Evolutionary conservation across 2,797 vertebrate species (phyloP).

Genomic region (Delichon dasypus): DNA sequence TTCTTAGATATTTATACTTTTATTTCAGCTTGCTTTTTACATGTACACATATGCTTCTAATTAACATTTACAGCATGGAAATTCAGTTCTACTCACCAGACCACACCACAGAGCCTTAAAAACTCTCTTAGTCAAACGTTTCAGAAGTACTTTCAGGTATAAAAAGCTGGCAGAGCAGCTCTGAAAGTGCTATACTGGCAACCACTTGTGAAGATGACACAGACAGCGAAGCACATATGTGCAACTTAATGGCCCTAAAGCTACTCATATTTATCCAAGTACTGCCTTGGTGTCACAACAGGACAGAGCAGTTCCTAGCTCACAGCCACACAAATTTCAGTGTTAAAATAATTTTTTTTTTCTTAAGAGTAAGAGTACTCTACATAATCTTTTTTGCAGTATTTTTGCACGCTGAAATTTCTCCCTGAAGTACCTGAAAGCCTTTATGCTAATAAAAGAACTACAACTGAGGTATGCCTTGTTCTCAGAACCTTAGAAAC

Average conservation of each 20-base stretch:
- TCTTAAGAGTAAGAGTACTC: background rate
- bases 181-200: background rate
- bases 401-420: background rate
- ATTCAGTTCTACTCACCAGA: constrained; percentile 21
- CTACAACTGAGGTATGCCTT: background rate
- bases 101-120: constrained; percentile 21
- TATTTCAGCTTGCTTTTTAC: constrained; percentile 48
- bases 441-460: background rate
- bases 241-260: background rate
- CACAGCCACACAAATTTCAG: background rate
- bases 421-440: background rate
- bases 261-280: background rate
- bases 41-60: constrained; percentile 51
- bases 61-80: constrained; percentile 52
- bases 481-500: background rate
- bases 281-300: accelerated
- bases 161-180: background rate
- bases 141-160: background rate
- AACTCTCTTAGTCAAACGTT: background rate
- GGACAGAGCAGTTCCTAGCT: background rate
- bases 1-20: constrained; percentile 63
- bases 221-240: accelerated
- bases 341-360: background rate
- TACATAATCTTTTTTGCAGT: background rate
- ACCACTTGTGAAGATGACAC: background rate